A percentile compares a stretch with the other conserved stretches of the same genome.
Evolutionary conservation across 2,797 vertebrate genomes (phyloP).

Genomic region (Chanos chanos): DNA sequence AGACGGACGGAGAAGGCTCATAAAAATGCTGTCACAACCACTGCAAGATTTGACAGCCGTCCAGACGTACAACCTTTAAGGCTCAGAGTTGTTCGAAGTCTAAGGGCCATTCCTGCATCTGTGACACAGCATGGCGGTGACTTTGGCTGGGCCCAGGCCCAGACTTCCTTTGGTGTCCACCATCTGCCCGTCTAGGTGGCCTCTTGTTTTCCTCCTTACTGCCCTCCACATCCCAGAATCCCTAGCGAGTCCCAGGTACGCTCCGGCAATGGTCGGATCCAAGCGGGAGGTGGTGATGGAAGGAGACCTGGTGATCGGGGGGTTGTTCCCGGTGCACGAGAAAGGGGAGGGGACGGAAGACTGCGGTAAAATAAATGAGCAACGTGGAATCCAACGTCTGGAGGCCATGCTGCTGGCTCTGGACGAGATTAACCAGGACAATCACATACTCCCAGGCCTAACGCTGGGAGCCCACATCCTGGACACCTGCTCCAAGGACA

Average conservation of each 20-base stretch:
- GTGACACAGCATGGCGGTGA: no score
- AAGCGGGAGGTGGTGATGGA: slow-evolving; percentile 90
- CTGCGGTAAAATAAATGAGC: slow-evolving; percentile 91
- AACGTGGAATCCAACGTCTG: slow-evolving; percentile 92
- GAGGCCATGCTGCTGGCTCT: slow-evolving; percentile 97
- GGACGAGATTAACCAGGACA: slow-evolving; percentile 89
- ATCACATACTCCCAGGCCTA: slow-evolving; percentile 86
- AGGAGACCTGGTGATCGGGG: slow-evolving; percentile 92
- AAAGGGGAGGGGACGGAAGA: slow-evolving; percentile 87
- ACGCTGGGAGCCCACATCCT: slow-evolving; percentile 90
- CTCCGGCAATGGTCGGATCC: slow-evolving; percentile 45
- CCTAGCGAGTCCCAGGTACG: slow-evolving; percentile 61
- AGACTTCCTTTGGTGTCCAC: no score
- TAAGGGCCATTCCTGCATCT: no score
- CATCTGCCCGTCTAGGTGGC: no score
- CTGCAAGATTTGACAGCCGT: no score
- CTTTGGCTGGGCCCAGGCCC: no score
- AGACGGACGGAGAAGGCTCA: no score
- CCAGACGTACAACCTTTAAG: no score
- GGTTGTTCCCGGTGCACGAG: slow-evolving; percentile 92
- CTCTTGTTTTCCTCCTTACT: slow-evolving; percentile 72
- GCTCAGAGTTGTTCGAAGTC: no score
- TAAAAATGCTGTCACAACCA: no score
- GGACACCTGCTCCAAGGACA: slow-evolving; percentile 98
- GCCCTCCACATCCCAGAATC: slow-evolving; percentile 61